phyloP scores from a whole-genome alignment of 2,113 vertebrate genomes.

The Glaucomys volans region DNA sequence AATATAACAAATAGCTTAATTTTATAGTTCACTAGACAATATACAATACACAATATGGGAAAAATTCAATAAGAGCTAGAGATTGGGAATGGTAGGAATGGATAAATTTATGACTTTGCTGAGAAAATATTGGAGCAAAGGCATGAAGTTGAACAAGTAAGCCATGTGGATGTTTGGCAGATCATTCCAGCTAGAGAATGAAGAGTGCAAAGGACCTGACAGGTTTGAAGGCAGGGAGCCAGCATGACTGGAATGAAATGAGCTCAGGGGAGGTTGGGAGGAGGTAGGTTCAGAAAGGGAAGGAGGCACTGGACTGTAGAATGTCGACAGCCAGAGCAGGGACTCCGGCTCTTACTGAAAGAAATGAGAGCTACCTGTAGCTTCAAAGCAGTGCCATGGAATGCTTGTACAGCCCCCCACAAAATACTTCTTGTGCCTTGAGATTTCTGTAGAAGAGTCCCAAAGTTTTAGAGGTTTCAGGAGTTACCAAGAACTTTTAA shows the following conservation, averaged over 20 bases:
- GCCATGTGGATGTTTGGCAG: neutral
- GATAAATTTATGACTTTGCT: neutral
- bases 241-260: neutral
- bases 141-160: neutral
- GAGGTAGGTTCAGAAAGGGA: neutral
- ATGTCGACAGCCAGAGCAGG: no score
- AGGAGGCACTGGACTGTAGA: accelerated
- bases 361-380: neutral
- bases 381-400: neutral
- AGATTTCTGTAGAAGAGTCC: neutral
- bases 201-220: neutral
- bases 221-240: neutral
- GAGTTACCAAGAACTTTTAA: neutral
- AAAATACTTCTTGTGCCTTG: neutral
- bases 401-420: neutral
- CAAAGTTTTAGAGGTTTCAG: neutral
- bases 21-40: neutral
- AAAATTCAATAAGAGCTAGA: neutral
- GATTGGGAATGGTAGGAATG: neutral
- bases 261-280: neutral
- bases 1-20: constrained; percentile 11
- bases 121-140: neutral
- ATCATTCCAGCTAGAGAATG: neutral
- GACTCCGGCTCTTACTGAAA: neutral
- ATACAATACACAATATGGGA: neutral